Conservation (phyloP, 2,113 vertebrate genomes). For the Atherinomorus stipes region DNA sequence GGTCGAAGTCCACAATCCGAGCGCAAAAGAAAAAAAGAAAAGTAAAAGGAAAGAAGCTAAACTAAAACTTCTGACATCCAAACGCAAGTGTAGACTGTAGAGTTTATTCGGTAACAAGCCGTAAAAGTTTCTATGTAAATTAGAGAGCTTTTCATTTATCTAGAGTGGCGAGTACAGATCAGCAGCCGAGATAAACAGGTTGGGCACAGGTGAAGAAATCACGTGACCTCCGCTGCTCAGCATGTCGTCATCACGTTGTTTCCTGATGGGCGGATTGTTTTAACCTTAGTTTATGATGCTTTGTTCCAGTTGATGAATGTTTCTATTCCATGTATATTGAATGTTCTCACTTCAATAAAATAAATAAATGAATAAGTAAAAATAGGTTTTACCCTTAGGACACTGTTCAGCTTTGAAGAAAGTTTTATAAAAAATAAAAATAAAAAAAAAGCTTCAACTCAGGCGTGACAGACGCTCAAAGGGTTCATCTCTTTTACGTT, state of each 20-base stretch:
- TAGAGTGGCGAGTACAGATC: background rate
- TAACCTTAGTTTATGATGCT: no score
- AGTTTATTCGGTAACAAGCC: background rate
- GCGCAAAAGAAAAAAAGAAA: background rate
- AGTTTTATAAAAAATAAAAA: no score
- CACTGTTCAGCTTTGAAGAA: no score
- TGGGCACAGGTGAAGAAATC: slow-evolving; percentile 65
- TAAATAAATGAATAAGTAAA: no score
- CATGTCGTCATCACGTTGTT: slow-evolving; percentile 58
- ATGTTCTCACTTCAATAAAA: no score
- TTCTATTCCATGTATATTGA: no score
- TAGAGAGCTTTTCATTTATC: background rate
- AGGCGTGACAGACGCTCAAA: background rate
- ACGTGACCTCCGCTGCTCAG: slow-evolving; percentile 50
- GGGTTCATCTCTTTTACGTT: no score
- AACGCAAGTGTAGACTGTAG: background rate
- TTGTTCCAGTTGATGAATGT: no score
- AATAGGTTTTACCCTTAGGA: no score
- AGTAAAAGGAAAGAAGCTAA: background rate
- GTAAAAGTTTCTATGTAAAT: background rate
- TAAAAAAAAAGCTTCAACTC: no score
- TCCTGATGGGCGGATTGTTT: background rate
- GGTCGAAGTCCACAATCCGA: slow-evolving; percentile 62
- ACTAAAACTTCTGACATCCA: no score
- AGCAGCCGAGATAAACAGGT: slow-evolving; percentile 68